A percentile compares a stretch with the other conserved stretches of the same genome.
These are phyloP conservation scores for Montifringilla adamsi DNA, from an alignment of 2,113 vertebrate genomes.

Conservation along the genomic window DNA sequence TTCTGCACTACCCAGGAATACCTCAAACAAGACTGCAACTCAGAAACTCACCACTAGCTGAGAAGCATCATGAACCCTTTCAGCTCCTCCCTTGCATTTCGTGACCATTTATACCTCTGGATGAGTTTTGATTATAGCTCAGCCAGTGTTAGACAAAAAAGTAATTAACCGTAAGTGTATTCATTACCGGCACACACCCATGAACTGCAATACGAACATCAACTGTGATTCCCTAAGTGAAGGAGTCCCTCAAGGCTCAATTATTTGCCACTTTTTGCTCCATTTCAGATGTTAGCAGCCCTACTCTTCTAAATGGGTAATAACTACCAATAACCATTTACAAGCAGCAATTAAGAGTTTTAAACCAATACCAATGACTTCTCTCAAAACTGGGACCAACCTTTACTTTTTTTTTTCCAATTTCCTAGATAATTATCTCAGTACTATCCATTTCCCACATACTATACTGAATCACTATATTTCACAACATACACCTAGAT, in stretches of 20 bases:
- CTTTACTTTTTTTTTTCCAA: conserved; percentile 23
- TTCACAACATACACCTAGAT: background rate
- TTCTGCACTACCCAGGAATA: background rate
- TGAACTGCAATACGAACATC: conserved; percentile 53
- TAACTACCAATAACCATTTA: conserved; percentile 54
- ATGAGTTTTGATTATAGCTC: conserved; percentile 52
- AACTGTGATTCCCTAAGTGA: conserved; percentile 44
- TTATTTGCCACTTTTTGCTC: conserved; percentile 64
- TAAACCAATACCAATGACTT: conserved; percentile 11
- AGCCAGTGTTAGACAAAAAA: conserved; percentile 35
- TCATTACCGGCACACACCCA: conserved; percentile 47
- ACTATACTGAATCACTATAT: conserved; percentile 18
- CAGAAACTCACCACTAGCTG: background rate
- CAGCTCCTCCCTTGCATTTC: background rate
- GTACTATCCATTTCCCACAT: conserved; percentile 18
- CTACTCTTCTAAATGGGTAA: conserved; percentile 29
- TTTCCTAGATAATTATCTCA: conserved; percentile 53
- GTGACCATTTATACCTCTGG: background rate
- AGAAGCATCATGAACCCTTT: background rate
- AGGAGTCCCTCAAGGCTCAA: conserved; percentile 62
- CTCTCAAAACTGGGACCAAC: conserved; percentile 18
- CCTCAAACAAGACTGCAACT: background rate
- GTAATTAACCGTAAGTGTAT: conserved; percentile 38
- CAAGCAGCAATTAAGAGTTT: conserved; percentile 49
- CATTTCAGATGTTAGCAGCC: conserved; percentile 61